Conservation (phyloP, 2,888 invertebrate species). For the Hydrotaea diabolus region DNA sequence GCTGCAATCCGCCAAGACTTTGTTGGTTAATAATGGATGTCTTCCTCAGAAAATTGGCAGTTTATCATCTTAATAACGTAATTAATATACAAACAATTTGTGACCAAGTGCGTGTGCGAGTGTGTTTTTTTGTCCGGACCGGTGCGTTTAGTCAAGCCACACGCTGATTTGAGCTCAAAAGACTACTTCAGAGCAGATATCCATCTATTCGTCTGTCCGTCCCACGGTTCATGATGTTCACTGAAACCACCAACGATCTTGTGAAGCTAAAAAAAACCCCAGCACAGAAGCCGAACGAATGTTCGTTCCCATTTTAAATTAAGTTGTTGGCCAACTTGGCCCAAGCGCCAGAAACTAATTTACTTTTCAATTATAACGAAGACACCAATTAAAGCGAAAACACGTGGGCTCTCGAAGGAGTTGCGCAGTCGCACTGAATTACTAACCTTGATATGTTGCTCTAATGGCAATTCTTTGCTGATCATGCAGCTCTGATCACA, state of each 20-base stretch:
- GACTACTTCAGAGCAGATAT: neutral
- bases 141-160: neutral
- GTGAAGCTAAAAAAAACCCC: neutral
- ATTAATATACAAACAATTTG: conserved; percentile 63
- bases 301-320: conserved; percentile 50
- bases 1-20: conserved; percentile 28
- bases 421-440: no score
- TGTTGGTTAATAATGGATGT: conserved; percentile 58
- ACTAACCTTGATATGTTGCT: no score
- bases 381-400: no score
- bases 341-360: conserved; percentile 63
- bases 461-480: no score
- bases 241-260: conserved; percentile 25
- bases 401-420: no score
- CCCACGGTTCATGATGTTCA: neutral
- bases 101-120: neutral
- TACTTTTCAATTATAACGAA: conserved; percentile 31
- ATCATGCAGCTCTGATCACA: no score
- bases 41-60: conserved; percentile 64
- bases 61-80: conserved; percentile 68
- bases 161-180: neutral
- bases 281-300: conserved; percentile 20
- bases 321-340: conserved; percentile 48
- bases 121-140: no score
- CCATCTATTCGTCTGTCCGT: no score